Evolutionary conservation across 2,113 vertebrate species (phyloP).

Genomic region (Setophaga kirtlandii): DNA sequence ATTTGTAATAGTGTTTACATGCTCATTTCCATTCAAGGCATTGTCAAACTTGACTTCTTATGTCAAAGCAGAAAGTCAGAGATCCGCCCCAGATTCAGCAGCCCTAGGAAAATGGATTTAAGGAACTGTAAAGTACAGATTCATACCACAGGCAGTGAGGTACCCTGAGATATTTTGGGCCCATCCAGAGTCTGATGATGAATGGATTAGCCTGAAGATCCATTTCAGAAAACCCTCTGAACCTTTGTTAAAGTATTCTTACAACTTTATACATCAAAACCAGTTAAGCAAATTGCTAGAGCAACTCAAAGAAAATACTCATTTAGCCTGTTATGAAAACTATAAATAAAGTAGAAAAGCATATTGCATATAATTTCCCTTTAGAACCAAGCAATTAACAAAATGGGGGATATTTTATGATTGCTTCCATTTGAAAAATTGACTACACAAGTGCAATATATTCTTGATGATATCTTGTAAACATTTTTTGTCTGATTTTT

Average conservation of each 20-base stretch:
- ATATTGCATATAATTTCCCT: not conserved
- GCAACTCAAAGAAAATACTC: not conserved
- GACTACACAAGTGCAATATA: not conserved
- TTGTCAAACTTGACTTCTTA: not conserved
- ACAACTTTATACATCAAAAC: not conserved
- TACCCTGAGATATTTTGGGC: not conserved
- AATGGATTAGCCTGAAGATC: not conserved
- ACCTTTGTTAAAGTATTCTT: not conserved
- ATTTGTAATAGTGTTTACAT: not conserved
- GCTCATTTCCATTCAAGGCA: not conserved
- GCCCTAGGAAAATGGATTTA: not conserved
- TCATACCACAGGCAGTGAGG: not conserved
- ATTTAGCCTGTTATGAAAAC: not conserved
- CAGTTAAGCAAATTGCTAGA: slow-evolving; percentile 3
- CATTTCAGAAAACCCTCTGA: slow-evolving; percentile 1
- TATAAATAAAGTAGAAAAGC: not conserved
- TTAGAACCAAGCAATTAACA: not conserved
- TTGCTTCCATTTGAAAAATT: not conserved
- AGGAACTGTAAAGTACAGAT: not conserved
- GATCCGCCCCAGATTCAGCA: not conserved
- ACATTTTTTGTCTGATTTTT: not conserved
- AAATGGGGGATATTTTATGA: not conserved
- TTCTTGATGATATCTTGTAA: not conserved
- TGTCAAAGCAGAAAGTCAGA: not conserved
- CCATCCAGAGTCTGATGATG: not conserved